These are phyloP conservation scores for Ichneumoninae sp. DNA, from an alignment of 2,888 invertebrate species.

Conservation along the genomic window DNA sequence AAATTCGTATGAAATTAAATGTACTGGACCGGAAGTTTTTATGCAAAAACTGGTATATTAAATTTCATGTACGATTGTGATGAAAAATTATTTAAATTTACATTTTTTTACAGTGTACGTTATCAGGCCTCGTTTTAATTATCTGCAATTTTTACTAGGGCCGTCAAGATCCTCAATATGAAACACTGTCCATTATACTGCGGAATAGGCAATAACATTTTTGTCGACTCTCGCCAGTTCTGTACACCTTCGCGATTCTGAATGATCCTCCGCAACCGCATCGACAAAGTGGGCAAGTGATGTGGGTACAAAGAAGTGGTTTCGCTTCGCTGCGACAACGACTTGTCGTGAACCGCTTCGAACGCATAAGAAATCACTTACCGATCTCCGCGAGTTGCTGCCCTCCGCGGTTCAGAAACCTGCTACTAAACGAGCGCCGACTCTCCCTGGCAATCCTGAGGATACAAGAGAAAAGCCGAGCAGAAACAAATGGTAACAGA, in stretches of 20 bases:
- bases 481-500: constrained; percentile 45
- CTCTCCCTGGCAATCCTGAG: constrained; percentile 27
- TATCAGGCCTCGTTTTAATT: no score
- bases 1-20: no score
- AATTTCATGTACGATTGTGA: no score
- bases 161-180: no score
- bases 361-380: constrained; percentile 43
- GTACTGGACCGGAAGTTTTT: no score
- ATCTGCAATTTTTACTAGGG: no score
- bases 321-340: constrained; percentile 20
- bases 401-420: background rate
- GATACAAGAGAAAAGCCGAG: constrained; percentile 32
- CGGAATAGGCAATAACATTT: background rate
- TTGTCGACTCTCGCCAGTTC: background rate
- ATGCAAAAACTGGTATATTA: no score
- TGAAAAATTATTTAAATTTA: no score
- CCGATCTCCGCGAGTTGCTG: constrained; percentile 39
- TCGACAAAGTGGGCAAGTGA: constrained; percentile 21
- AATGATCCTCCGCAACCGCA: background rate
- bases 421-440: constrained; percentile 21
- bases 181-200: no score
- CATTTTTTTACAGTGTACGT: no score
- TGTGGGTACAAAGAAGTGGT: constrained; percentile 44
- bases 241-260: background rate
- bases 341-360: constrained; percentile 10